A percentile compares a stretch with the other conserved stretches of the same genome.
These are phyloP conservation scores for Psilopogon haemacephalus DNA, from an alignment of 2,113 vertebrate species.

Conservation along the genomic window DNA sequence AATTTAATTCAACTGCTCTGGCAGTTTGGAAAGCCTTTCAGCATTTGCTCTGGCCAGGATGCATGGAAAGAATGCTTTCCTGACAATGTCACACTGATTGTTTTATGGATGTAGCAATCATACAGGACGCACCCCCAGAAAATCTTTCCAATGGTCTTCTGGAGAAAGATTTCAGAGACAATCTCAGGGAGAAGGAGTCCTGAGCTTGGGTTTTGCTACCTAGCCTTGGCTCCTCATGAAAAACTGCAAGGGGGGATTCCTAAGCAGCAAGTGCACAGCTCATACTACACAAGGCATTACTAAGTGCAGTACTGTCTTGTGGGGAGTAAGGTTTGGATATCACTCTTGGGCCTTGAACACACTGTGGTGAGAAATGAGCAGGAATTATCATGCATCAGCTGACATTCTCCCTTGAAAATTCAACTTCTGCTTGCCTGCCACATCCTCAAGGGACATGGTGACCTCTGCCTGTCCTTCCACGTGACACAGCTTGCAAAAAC, in stretches of 20 bases:
- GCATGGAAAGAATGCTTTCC: constrained; percentile 26
- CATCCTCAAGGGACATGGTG: not conserved
- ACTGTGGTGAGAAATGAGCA: not conserved
- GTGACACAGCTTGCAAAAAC: not conserved
- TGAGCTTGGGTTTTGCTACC: not conserved
- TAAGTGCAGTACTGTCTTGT: not conserved
- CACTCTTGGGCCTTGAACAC: not conserved
- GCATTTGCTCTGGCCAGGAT: constrained; percentile 39
- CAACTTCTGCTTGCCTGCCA: not conserved
- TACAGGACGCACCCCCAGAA: not conserved
- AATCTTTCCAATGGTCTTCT: not conserved
- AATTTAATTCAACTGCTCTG: constrained; percentile 41
- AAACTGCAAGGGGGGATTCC: not conserved
- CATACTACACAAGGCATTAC: not conserved
- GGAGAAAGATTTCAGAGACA: not conserved
- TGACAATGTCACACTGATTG: constrained; percentile 15
- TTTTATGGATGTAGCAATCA: not conserved
- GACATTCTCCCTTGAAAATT: constrained; percentile 23
- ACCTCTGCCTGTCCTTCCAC: not conserved
- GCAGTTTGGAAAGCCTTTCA: constrained; percentile 19
- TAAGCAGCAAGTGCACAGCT: not conserved
- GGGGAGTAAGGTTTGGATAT: not conserved
- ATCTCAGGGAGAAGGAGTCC: not conserved
- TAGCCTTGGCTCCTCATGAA: not conserved
- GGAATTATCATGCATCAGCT: not conserved